These are phyloP conservation scores for Deilephila porcellus DNA, from an alignment of 2,888 invertebrate species.

Conservation along the genomic window DNA sequence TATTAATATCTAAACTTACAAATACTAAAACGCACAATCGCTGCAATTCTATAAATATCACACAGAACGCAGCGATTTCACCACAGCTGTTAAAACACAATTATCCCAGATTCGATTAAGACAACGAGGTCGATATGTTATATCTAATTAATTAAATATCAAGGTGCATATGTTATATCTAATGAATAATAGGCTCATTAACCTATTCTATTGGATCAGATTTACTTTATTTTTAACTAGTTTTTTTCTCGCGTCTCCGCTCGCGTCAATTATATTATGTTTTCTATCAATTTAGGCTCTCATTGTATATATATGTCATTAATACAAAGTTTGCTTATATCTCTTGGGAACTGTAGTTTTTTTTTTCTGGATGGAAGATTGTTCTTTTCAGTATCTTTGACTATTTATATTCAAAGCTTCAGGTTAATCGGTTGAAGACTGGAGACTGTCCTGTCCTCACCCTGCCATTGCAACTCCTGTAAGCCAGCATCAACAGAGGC, in stretches of 20 bases:
- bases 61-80: too few species aligned
- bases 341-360: neutral
- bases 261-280: neutral
- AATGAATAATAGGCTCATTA: neutral
- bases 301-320: too few species aligned
- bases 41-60: too few species aligned
- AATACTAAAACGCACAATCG: too few species aligned
- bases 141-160: conserved; percentile 2
- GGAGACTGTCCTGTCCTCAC: too few species aligned
- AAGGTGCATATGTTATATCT: neutral
- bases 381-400: neutral
- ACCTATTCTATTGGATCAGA: neutral
- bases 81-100: conserved; percentile 1
- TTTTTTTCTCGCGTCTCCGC: neutral
- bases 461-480: too few species aligned
- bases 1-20: too few species aligned
- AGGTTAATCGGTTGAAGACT: neutral
- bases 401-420: neutral
- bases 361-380: neutral
- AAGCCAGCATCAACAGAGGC: too few species aligned
- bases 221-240: too few species aligned
- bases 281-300: too few species aligned
- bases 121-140: conserved; percentile 4
- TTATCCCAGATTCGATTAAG: neutral
- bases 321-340: neutral